Base-by-base conservation (phyloP, 2,113 vertebrate species). In the Cynopterus brachyotis region DNA sequence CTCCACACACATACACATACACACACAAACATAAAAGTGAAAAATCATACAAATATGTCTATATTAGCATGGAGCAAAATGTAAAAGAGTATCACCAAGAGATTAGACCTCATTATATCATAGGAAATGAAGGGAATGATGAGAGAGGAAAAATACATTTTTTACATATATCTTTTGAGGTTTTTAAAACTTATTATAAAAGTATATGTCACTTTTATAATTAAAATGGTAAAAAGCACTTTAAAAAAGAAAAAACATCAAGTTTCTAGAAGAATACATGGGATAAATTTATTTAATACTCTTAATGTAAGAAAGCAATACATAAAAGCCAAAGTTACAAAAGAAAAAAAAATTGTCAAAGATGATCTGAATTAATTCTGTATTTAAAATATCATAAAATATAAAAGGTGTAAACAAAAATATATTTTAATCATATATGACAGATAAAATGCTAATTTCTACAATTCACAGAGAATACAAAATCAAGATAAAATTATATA, bases 381-480 rank as follows among this genome's bases (percentile, higher is more conserved):
- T 32, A 90, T 90, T 79, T 72, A 79, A 93, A 94, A 64, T 35
- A 17, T 2, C 10, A 90, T 50, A 73, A 93, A 83, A 89, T 73
- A 1, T 53, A 30, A 96, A 96, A 79, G 16, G 28, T 40, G 66
- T 37, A 82, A 82, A 75, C 20, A 19, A 59, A 62, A 89, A 78
- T 81, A 62, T 64, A 50, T n/a, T 70, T 76, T 57, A 62, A 64
- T 6, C 64, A n/a, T 60, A 53, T 37, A 42, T 78, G 24, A 93
- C 11, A 78, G 28, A 37, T 92, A 60, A 82, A 93, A 60, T 13
- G 42, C 24, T 37, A 64, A 70, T 62, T 92, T 62, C 45, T 57
- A 5, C 3, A 70, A 55, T 93, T 55, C 5, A 70, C 16, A 84
- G 20, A 84, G 32, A 62, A 93, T 0, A 62, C 3, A 62, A 78